Base-by-base conservation (phyloP, 2,888 invertebrate species). In the Smittia aterrima region DNA sequence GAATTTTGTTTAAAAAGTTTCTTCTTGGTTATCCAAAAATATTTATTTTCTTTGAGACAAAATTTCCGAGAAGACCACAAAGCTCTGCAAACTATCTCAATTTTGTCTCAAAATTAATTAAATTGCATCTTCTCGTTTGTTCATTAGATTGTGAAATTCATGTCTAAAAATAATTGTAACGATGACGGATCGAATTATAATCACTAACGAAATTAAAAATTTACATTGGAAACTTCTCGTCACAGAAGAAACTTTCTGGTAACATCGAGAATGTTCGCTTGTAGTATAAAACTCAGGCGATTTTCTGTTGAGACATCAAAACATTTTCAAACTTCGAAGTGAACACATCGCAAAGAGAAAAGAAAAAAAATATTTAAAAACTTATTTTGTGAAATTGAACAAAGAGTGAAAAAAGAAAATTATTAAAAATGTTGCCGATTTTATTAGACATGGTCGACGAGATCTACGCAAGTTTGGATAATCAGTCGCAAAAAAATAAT, bases 361-460 rank as follows among this genome's bases (percentile, higher is more conserved):
- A 16, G 6, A 38, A 38, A 38, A 20, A 38, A 7, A 47, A 47
- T n/a, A 6, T 2, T 47, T 47, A 2, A 6, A 47, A 47, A 2
- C 16, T 58, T 58, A 58, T 7, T n/a, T 18, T 16, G 58, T 71
- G 11, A 71, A 71, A 47, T 40, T 47, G 54, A 47, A 68, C 11
- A 54, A 71, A 25, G 41, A 22, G 47, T 47, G 47, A 47, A 32
- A 9, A 32, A 32, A 9, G 3, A 32, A 32, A 32, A 32, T n/a
- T 22, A 16, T 54, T 71, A 54, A 54, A 53, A 54, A 20, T 71
- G 27, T 71, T 71, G 54, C 71, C 71, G 27, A 32, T 71, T 54
- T 71, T 71, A n/a, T 71, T 71, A 13, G 58, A 71, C 32, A 54
- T 71, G 54, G 71, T 71, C 25, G 58, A 71, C 54, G 71, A 71